A percentile compares a stretch with the other conserved stretches of the same genome.
These are phyloP conservation scores for Amazona guildingii DNA, from an alignment of 2,113 vertebrate genomes.

Conservation along the genomic window DNA sequence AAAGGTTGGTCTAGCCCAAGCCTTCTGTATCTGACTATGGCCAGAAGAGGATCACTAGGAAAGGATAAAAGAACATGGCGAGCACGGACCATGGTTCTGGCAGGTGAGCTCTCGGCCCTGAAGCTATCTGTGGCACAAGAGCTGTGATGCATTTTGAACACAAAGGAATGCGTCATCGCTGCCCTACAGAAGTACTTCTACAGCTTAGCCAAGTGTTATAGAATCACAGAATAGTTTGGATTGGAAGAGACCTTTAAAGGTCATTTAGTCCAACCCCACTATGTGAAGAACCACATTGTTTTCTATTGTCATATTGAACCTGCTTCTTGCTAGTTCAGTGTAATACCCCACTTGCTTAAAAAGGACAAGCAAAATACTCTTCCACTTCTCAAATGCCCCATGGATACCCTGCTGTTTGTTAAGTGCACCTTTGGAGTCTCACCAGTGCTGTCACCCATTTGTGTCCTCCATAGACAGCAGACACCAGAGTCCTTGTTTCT, in stretches of 20 bases:
- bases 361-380: background rate
- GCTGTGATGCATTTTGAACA: background rate
- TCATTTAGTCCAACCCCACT: background rate
- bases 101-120: background rate
- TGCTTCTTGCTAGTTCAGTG: background rate
- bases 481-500: background rate
- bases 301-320: background rate
- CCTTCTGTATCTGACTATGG: background rate
- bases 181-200: background rate
- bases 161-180: background rate
- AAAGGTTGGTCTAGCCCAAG: background rate
- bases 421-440: background rate
- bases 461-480: background rate
- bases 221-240: background rate
- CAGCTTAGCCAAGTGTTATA: rapidly evolving
- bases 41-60: background rate
- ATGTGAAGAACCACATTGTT: background rate
- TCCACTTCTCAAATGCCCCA: background rate
- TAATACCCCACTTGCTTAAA: background rate
- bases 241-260: background rate
- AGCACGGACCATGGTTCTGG: background rate
- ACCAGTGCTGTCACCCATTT: background rate
- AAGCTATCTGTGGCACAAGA: background rate
- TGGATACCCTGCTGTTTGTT: background rate
- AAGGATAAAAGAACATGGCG: background rate